These are phyloP conservation scores for Pantala flavescens DNA, from an alignment of 1,140 invertebrate genomes.

Conservation along the genomic window DNA sequence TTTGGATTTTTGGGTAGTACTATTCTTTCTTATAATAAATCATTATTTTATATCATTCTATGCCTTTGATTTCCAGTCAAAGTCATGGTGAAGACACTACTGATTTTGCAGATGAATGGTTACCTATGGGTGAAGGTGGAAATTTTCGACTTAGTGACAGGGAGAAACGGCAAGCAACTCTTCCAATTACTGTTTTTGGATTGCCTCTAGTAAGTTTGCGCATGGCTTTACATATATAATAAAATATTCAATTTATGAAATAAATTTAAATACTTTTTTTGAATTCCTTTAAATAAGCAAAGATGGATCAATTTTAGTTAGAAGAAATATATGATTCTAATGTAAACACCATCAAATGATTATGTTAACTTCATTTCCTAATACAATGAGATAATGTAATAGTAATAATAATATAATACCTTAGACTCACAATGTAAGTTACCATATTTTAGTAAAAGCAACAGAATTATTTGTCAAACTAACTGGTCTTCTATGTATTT, in stretches of 20 bases:
- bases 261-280: slow-evolving; percentile 19
- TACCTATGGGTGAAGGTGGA: background rate
- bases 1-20: too few species aligned
- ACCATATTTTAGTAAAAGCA: too few species aligned
- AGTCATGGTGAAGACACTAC: background rate
- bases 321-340: too few species aligned
- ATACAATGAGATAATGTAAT: too few species aligned
- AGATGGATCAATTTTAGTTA: slow-evolving; percentile 6
- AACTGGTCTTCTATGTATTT: too few species aligned
- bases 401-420: too few species aligned
- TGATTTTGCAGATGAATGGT: background rate
- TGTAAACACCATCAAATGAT: too few species aligned
- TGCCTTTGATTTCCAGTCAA: background rate
- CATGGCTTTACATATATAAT: background rate
- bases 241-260: slow-evolving; percentile 15
- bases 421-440: too few species aligned
- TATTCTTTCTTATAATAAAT: too few species aligned
- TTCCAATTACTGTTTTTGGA: slow-evolving; percentile 84
- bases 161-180: slow-evolving; percentile 78
- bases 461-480: too few species aligned
- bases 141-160: slow-evolving; percentile 54
- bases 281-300: slow-evolving; percentile 11
- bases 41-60: too few species aligned
- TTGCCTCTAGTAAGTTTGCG: slow-evolving; percentile 59
- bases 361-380: too few species aligned